These are phyloP conservation scores for Mythimna vitellina DNA, from an alignment of 2,888 invertebrate species.

Conservation along the genomic window DNA sequence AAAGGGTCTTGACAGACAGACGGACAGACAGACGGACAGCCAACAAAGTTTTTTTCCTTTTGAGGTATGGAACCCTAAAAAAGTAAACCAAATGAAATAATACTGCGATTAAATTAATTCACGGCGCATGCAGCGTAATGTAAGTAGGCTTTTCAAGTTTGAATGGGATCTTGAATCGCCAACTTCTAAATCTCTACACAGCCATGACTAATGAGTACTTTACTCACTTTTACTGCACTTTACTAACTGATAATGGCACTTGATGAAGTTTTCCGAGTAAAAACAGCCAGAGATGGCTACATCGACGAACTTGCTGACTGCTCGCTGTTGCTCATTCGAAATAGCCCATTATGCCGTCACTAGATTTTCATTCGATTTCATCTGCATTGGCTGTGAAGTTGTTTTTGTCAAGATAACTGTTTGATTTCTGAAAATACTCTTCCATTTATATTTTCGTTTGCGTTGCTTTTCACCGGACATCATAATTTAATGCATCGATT, in stretches of 20 bases:
- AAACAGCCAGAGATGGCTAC: conserved; percentile 66
- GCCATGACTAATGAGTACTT: conserved; percentile 77
- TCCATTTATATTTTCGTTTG: not conserved
- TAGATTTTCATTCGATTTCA: conserved; percentile 53
- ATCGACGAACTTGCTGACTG: conserved; percentile 52
- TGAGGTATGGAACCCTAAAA: too few species aligned
- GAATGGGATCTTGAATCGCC: conserved; percentile 55
- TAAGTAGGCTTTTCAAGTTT: conserved; percentile 59
- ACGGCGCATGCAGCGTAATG: conserved; percentile 40
- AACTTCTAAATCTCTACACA: conserved; percentile 68
- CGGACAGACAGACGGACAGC: too few species aligned
- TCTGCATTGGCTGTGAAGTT: conserved; percentile 18
- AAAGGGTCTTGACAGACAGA: too few species aligned
- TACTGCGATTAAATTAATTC: conserved; percentile 44
- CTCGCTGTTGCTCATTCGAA: conserved; percentile 60
- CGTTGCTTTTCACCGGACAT: not conserved
- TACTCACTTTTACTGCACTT: conserved; percentile 81
- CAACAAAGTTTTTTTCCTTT: too few species aligned
- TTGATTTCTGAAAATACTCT: not conserved
- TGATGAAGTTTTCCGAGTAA: conserved; percentile 76
- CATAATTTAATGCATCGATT: conserved; percentile 5
- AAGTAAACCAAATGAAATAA: too few species aligned
- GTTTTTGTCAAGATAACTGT: not conserved
- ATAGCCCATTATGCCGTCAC: conserved; percentile 65
- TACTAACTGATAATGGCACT: conserved; percentile 80